Base-by-base conservation (phyloP, 2,113 vertebrate species). In the Nerophis lumbriciformis region DNA sequence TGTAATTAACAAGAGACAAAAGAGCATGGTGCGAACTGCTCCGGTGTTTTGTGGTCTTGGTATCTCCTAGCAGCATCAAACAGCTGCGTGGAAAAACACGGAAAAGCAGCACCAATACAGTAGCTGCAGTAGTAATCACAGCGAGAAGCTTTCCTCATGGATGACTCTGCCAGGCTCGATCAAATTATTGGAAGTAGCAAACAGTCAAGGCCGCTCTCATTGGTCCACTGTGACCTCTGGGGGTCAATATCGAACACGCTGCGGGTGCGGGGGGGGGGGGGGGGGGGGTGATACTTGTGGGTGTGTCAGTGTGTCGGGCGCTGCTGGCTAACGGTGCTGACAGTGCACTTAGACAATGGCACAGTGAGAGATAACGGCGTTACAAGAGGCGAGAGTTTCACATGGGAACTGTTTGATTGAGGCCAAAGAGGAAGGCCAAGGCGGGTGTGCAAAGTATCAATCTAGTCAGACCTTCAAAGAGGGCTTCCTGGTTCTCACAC, bases 351-450 rank as follows among this genome's bases (percentile, higher is more conserved):
- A 76, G 78, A 88, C 86, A 88, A 83, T 79, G 76, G 78, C 68
- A 14, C 74, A 61, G 71, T 19, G 58, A 60, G 63, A 79, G 82
- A 88, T 87, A 86, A 86, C 70, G 48, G 68, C 57, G 68, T 65
- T 48, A 71, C 21, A 15, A 36, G 28, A 21, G 35, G 60, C 56
- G 48, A 19, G 39, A 73, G 48, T 84, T 86, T 89, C 82, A 84
- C 84, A 44, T 85, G 84, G 84, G 86, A 89, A 90, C 80, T 16
- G 42, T 36, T 28, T 66, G 65, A 79, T 66, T 68, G 42, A 48
- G 48, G 38, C 48, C 1, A 79, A 78, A 82, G 79, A 66, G 73
- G 65, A 78, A 83, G 76, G 59, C 42, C 28, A 42, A 9, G 4
- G 47, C 57, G 36, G 47, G 63, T 73, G 63, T 73, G 67, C 60